These are phyloP conservation scores for Centropyge bicolor DNA, from an alignment of 2,797 vertebrate species.

Conservation along the genomic window DNA sequence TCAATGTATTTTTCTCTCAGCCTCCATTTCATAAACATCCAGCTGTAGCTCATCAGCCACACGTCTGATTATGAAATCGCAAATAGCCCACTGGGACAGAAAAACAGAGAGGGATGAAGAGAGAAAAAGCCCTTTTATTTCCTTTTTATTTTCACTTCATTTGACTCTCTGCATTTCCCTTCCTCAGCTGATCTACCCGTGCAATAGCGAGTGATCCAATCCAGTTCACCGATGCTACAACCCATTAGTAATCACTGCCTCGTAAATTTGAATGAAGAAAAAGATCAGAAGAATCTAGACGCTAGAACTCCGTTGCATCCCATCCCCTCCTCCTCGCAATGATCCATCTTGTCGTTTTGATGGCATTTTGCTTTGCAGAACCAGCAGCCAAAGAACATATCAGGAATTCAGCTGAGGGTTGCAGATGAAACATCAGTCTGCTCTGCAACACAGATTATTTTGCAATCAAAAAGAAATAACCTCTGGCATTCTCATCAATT, in stretches of 20 bases:
- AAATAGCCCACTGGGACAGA: constrained; percentile 29
- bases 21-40: constrained; percentile 53
- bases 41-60: constrained; percentile 54
- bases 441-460: constrained; percentile 53
- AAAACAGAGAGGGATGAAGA: constrained; percentile 1
- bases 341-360: constrained; percentile 59
- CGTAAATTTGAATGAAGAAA: constrained; percentile 52
- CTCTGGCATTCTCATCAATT: constrained; percentile 50
- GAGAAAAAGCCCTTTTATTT: constrained; percentile 10
- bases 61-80: constrained; percentile 58
- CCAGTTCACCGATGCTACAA: constrained; percentile 24
- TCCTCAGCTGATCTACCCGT: constrained; percentile 17
- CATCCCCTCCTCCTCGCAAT: not conserved
- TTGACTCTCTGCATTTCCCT: not conserved
- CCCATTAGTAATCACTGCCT: constrained; percentile 40
- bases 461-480: constrained; percentile 25
- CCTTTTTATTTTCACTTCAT: constrained; percentile 1
- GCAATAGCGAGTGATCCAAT: constrained; percentile 5
- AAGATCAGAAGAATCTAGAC: constrained; percentile 5
- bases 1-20: constrained; percentile 22
- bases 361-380: constrained; percentile 57
- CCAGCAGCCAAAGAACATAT: constrained; percentile 56
- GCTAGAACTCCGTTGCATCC: constrained; percentile 36
- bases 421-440: constrained; percentile 42
- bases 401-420: constrained; percentile 39